Evolutionary conservation across 2,797 vertebrate genomes (phyloP).

Genomic region (Poeciliopsis paucimaculata): DNA sequence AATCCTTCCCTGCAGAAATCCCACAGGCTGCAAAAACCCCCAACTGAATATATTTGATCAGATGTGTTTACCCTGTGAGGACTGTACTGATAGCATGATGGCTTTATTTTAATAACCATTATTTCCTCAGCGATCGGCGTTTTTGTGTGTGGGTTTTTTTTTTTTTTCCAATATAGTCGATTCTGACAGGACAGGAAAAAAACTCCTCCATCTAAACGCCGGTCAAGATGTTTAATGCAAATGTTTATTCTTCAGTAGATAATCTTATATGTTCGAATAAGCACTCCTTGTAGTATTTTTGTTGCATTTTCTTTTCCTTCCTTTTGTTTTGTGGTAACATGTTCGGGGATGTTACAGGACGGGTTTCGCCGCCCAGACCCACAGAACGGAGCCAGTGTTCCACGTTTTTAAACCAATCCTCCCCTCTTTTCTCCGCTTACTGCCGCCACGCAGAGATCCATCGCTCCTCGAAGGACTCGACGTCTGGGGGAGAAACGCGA

Average conservation of each 20-base stretch:
- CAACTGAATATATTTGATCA: constrained; percentile 43
- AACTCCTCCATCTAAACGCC: constrained; percentile 47
- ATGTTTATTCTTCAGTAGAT: constrained; percentile 64
- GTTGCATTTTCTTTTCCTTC: constrained; percentile 26
- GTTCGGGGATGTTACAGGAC: constrained; percentile 47
- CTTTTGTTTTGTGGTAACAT: constrained; percentile 52
- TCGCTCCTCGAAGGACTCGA: constrained; percentile 55
- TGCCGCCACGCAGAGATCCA: constrained; percentile 36
- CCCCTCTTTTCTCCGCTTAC: constrained; percentile 25
- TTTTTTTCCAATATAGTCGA: constrained; percentile 8
- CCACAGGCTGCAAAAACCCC: constrained; percentile 43
- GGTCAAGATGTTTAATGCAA: constrained; percentile 63
- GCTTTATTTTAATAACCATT: constrained; percentile 69
- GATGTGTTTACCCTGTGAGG: constrained; percentile 60
- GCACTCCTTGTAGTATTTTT: constrained; percentile 76
- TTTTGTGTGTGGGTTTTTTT: constrained; percentile 38
- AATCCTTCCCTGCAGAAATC: constrained; percentile 44
- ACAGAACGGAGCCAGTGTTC: constrained; percentile 67
- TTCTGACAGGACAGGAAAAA: constrained; percentile 22
- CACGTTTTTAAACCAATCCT: constrained; percentile 20
- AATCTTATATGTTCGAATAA: constrained; percentile 69
- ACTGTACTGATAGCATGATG: constrained; percentile 61
- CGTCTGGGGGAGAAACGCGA: constrained; percentile 54
- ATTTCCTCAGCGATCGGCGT: constrained; percentile 53
- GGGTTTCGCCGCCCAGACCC: constrained; percentile 69